phyloP scores from a whole-genome alignment of 2,113 vertebrate genomes.

The Lota lota region DNA sequence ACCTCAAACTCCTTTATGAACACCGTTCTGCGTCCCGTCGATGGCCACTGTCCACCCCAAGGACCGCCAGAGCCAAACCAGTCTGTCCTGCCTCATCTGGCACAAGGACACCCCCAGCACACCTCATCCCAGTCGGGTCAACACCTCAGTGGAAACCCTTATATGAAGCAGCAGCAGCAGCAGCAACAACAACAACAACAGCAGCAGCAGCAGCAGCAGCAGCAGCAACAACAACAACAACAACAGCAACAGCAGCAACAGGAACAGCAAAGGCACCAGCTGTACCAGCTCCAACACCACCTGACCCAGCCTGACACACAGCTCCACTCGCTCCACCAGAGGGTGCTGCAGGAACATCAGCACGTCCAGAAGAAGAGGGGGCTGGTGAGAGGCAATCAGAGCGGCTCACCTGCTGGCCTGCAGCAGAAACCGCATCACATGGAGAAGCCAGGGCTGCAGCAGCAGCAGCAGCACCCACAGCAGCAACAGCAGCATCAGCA shows the following conservation, averaged over 20 bases:
- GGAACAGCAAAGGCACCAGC: conserved; percentile 82
- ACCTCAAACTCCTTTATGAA: conserved; percentile 82
- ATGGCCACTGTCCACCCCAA: conserved; percentile 84
- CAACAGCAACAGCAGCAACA: conserved; percentile 58
- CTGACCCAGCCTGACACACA: conserved; percentile 82
- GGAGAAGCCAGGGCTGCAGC: conserved; percentile 76
- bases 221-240: conserved; percentile 81
- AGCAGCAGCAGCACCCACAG: conserved; percentile 62
- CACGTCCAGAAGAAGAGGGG: conserved; percentile 89
- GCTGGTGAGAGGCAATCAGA: conserved; percentile 81
- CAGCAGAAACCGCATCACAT: conserved; percentile 86
- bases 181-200: conserved; percentile 79
- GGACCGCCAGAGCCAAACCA: conserved; percentile 80
- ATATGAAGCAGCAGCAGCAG: conserved; percentile 75
- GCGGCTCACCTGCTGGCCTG: conserved; percentile 78
- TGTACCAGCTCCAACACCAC: conserved; percentile 92
- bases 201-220: conserved; percentile 71
- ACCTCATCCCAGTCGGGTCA: conserved; percentile 74
- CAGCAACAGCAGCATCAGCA: conserved; percentile 66
- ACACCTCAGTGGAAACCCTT: conserved; percentile 83
- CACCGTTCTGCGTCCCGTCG: conserved; percentile 75
- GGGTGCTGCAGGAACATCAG: conserved; percentile 86
- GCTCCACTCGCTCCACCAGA: conserved; percentile 84
- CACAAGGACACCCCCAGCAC: conserved; percentile 81
- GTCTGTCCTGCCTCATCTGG: conserved; percentile 77